Evolutionary conservation across 2,113 vertebrate genomes (phyloP), one percentile per base, ranked within the genome.

Genomic region (Gadus chalcogrammus): DNA sequence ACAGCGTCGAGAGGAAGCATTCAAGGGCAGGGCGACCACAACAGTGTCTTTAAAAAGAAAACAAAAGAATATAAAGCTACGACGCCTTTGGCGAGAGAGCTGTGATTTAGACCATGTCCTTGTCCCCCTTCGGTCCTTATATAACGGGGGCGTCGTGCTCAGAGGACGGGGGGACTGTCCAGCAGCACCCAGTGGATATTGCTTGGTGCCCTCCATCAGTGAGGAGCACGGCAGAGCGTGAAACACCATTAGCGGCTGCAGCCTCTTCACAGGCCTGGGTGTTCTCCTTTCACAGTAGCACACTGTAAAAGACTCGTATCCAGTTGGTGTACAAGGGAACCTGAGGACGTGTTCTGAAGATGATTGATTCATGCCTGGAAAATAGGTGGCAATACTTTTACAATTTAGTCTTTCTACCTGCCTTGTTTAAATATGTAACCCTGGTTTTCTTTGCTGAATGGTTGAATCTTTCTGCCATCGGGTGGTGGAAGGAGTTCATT

Each of bases 111-210:
- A 53, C 65, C 17, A 71, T 24, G 62, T 42, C 58, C 61, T 65
- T 11, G 71, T 74, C 73, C 67, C 76, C 56, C 31, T 16, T 72
- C 78, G 77, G 78, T 82, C 74, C 80, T 79, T 73, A 72, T 62
- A 68, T 79, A 84, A 73, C 65, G 69, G 18, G 72, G 72, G 65
- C 75, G 20, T 18, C 71, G 65, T 24, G 56, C 67, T 77, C 73
- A 53, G 75, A 86, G 81, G 81, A 76, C 76, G 75, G 16, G n/a
- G 42, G 64, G 64, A 75, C 73, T 60, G 31, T 65, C 73, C 69
- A 62, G 53, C 64, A 48, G 38, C 59, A 52, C 24, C 22, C 69
- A 61, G 56, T 75, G 72, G 73, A 69, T 71, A 69, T 65, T 53
- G 63, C 76, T 79, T 61, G 35, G 1, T 68, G 52, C 60, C 64